A percentile compares a stretch with the other conserved stretches of the same genome.
Evolutionary conservation across 92 coral and sea anemone species (phyloP).

Genomic region (Epizoanthus stellaris): DNA sequence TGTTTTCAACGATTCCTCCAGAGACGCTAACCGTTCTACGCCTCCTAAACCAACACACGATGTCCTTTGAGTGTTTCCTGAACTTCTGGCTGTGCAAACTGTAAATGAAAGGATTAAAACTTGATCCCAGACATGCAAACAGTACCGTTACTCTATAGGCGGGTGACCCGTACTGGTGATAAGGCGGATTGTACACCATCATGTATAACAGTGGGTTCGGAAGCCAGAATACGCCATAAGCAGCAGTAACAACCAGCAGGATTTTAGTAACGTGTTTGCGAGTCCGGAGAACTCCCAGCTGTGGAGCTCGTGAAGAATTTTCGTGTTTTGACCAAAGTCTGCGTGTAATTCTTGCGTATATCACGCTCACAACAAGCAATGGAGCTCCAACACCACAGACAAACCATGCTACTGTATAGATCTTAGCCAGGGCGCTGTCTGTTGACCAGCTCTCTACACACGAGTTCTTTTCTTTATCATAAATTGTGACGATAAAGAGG

Average conservation of each 20-base stretch:
- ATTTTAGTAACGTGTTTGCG: constrained; percentile 57
- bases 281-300: constrained; percentile 31
- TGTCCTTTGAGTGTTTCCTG: constrained; percentile 44
- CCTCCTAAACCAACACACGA: constrained; percentile 24
- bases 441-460: constrained; percentile 58
- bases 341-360: constrained; percentile 51
- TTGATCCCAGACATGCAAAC: constrained; percentile 56
- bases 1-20: not conserved
- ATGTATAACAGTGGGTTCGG: constrained; percentile 64
- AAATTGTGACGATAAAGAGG: constrained; percentile 54
- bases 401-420: constrained; percentile 60
- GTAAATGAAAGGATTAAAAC: constrained; percentile 62
- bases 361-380: constrained; percentile 20
- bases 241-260: constrained; percentile 51
- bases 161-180: constrained; percentile 49
- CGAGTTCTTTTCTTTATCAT: constrained; percentile 37
- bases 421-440: constrained; percentile 38
- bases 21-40: not conserved
- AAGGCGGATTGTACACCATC: constrained; percentile 53
- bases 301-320: constrained; percentile 8
- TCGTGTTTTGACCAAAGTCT: constrained; percentile 51
- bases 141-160: constrained; percentile 48
- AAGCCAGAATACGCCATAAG: constrained; percentile 62
- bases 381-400: constrained; percentile 54
- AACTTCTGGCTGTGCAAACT: constrained; percentile 63